Conservation (phyloP, 2,113 vertebrate species). For the Acanthisitta chloris region DNA sequence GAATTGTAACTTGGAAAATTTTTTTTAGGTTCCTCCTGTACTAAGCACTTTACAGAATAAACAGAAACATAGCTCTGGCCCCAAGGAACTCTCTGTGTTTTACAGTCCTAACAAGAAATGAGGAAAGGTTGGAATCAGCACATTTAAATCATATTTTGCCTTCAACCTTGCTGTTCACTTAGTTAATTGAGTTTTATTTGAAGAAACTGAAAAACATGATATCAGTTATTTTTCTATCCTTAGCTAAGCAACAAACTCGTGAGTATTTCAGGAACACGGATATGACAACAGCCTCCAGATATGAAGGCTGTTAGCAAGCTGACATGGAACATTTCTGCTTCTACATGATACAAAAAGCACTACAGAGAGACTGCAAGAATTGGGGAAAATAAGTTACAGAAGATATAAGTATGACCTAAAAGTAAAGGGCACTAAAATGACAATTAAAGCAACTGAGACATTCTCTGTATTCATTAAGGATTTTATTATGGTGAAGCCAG, state of each 20-base stretch:
- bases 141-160: background rate
- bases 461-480: background rate
- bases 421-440: background rate
- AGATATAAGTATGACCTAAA: background rate
- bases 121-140: background rate
- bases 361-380: background rate
- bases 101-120: background rate
- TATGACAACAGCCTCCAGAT: conserved; percentile 1
- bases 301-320: background rate
- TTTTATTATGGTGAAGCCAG: background rate
- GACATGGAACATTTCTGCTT: background rate
- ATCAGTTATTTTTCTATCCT: background rate
- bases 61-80: background rate
- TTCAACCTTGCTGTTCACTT: background rate
- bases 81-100: background rate
- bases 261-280: background rate
- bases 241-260: background rate
- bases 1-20: background rate
- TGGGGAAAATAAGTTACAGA: background rate
- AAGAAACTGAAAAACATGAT: background rate
- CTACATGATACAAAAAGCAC: background rate
- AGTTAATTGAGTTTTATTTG: background rate
- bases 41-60: background rate
- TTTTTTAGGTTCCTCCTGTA: background rate
- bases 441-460: background rate